Conservation (phyloP, 2,797 vertebrate genomes). For the Pseudocheirus occidentalis region DNA sequence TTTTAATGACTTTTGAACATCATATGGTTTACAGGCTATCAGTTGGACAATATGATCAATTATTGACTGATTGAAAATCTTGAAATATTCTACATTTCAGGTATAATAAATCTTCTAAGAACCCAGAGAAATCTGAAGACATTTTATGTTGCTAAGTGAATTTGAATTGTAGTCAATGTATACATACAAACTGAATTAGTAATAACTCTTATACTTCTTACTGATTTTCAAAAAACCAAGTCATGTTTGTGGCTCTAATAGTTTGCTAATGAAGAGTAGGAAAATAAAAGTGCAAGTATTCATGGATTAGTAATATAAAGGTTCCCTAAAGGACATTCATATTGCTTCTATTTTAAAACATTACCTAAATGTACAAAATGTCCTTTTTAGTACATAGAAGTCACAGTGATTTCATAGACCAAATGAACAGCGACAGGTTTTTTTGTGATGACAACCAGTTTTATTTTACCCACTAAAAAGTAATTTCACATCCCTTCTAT, state of each 20-base stretch:
- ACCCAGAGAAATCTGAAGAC: not conserved
- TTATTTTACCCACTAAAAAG: not conserved
- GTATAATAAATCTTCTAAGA: slow-evolving; percentile 12
- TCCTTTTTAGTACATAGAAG: slow-evolving; percentile 14
- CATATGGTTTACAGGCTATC: not conserved
- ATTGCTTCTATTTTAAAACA: slow-evolving; percentile 41
- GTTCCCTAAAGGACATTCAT: slow-evolving; percentile 22
- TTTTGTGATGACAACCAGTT: not conserved
- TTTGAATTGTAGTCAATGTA: slow-evolving; percentile 32
- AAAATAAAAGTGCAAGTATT: slow-evolving; percentile 2
- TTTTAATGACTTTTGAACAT: slow-evolving; percentile 18
- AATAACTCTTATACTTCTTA: not conserved
- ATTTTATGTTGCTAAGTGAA: slow-evolving; percentile 6
- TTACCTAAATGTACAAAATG: not conserved
- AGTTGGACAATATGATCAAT: not conserved
- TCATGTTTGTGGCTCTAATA: not conserved
- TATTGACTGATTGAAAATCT: slow-evolving; percentile 1
- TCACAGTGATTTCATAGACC: not conserved
- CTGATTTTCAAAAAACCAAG: not conserved
- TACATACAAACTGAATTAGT: not conserved
- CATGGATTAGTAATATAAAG: not conserved
- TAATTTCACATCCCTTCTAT: not conserved
- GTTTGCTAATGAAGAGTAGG: not conserved
- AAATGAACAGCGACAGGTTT: not conserved
- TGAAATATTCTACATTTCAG: slow-evolving; percentile 8